Conservation (phyloP, 2,113 vertebrate species). For the Oxyura jamaicensis region DNA sequence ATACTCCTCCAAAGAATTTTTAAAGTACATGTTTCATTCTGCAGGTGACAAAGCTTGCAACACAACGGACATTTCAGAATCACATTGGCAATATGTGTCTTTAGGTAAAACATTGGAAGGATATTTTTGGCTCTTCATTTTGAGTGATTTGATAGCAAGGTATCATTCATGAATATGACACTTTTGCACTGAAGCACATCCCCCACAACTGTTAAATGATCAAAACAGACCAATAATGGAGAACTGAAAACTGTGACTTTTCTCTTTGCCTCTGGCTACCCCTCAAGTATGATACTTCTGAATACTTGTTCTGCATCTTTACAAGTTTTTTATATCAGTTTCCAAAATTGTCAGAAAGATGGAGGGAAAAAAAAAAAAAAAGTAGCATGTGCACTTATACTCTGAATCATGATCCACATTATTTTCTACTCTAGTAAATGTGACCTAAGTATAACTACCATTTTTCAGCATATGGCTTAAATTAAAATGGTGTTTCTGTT, state of each 20-base stretch:
- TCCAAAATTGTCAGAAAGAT: slow-evolving; percentile 13
- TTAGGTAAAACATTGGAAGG: background rate
- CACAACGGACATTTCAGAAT: background rate
- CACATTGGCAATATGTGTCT: background rate
- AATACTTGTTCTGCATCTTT: slow-evolving; percentile 32
- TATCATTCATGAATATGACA: slow-evolving; percentile 18
- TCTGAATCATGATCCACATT: slow-evolving; percentile 6
- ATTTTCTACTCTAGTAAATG: background rate
- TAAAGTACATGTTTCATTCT: background rate
- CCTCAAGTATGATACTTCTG: slow-evolving; percentile 38
- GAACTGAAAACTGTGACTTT: slow-evolving; percentile 24
- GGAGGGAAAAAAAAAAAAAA: background rate
- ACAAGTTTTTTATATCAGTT: background rate
- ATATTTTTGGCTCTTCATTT: slow-evolving; percentile 6
- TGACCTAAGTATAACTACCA: background rate
- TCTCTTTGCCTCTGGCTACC: slow-evolving; percentile 44
- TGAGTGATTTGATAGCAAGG: background rate
- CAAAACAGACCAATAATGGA: slow-evolving; percentile 39
- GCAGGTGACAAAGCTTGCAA: background rate
- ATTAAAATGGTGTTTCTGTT: slow-evolving; percentile 10
- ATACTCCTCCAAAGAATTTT: background rate
- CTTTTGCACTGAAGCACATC: slow-evolving; percentile 24
- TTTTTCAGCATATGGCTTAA: background rate
- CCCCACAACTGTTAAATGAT: slow-evolving; percentile 20
- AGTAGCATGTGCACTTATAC: background rate